phyloP scores from a whole-genome alignment of 2,888 invertebrate species.

The Eristalis arbustorum region DNA sequence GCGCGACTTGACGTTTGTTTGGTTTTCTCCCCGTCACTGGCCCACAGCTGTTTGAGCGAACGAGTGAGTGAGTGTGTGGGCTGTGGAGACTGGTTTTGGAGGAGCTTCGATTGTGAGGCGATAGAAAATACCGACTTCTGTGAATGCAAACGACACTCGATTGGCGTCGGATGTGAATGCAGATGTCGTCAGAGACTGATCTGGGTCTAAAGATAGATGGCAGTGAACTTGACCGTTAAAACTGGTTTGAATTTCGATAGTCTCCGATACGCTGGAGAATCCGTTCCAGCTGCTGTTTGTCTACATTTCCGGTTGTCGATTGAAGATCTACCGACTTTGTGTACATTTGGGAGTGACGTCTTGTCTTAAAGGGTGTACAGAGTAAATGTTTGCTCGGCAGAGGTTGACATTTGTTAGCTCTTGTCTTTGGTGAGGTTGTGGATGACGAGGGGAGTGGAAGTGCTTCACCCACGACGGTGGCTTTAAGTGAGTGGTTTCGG shows the following conservation, averaged over 20 bases:
- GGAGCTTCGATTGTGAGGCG: neutral
- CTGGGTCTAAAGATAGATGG: neutral
- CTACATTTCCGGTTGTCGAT: neutral
- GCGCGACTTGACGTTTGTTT: slow-evolving; percentile 2
- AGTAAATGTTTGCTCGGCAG: neutral
- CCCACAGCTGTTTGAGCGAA: neutral
- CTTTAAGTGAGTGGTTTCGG: too few species aligned
- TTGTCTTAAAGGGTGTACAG: too few species aligned
- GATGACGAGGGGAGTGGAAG: too few species aligned
- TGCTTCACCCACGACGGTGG: too few species aligned
- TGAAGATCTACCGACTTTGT: neutral
- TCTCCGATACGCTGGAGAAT: neutral
- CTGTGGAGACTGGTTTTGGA: neutral
- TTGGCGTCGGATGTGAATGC: neutral
- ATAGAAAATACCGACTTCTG: neutral
- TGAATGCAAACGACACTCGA: neutral
- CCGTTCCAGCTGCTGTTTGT: neutral
- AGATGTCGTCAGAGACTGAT: neutral
- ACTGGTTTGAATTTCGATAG: neutral
- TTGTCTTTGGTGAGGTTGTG: neutral
- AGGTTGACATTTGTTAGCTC: neutral
- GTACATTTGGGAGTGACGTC: neutral
- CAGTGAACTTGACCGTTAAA: neutral
- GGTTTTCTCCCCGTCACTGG: slow-evolving; percentile 3
- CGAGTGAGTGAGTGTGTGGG: neutral